Conservation (phyloP, 2,888 invertebrate species). For the Caenorhabditis sp. region DNA sequence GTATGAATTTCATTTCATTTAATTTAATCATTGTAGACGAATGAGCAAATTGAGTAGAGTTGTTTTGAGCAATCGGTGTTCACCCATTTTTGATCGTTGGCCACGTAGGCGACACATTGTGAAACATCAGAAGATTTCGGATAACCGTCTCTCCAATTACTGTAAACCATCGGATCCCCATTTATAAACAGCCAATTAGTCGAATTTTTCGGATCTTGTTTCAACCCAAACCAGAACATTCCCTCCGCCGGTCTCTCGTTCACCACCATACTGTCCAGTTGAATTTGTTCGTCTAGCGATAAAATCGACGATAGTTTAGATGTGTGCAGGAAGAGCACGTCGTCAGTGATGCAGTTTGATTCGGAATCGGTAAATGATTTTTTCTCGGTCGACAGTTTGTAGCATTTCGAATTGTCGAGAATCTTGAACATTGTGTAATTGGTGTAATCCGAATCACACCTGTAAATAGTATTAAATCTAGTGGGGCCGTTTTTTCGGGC, state of each 20-base stretch:
- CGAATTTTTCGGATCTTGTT: conserved; percentile 16
- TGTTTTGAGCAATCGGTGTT: conserved; percentile 31
- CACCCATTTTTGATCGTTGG: conserved; percentile 26
- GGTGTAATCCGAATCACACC: neutral
- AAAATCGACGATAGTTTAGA: neutral
- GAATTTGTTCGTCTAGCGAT: neutral
- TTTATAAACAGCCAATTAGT: conserved; percentile 26
- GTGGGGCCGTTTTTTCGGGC: too few species aligned
- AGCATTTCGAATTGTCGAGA: neutral
- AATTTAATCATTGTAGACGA: conserved; percentile 2
- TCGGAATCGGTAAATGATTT: neutral
- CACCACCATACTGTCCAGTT: neutral
- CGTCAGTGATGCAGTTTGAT: neutral
- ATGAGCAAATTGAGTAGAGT: conserved; percentile 26
- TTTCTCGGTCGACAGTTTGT: neutral
- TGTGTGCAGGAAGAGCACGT: neutral
- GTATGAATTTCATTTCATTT: conserved; percentile 1
- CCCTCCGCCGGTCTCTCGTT: neutral
- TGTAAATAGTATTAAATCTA: neutral
- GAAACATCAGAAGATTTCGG: conserved; percentile 26
- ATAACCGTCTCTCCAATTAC: conserved; percentile 10
- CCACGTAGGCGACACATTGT: conserved; percentile 25
- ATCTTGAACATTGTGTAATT: neutral
- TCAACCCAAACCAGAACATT: conserved; percentile 32
- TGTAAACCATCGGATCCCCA: conserved; percentile 4